Conservation (phyloP, 2,113 vertebrate species). For the Passer montanus region DNA sequence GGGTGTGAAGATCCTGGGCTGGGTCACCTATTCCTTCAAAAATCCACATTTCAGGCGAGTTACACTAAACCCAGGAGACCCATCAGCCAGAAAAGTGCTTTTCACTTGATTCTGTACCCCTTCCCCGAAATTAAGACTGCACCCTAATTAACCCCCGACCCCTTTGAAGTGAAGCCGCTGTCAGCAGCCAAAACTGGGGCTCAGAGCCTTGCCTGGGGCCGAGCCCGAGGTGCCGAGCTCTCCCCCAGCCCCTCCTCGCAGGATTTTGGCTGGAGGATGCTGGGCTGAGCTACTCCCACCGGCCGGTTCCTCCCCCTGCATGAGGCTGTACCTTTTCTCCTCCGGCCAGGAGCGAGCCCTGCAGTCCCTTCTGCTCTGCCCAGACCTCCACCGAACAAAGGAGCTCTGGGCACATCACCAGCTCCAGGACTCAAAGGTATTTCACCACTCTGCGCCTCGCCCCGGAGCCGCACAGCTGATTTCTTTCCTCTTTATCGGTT, state of each 20-base stretch:
- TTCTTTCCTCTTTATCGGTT: conserved; percentile 4
- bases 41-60: background rate
- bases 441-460: background rate
- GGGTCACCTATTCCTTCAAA: background rate
- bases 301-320: conserved; percentile 79
- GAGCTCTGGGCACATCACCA: conserved; percentile 74
- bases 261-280: conserved; percentile 76
- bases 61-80: background rate
- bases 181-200: background rate
- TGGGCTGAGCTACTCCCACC: conserved; percentile 78
- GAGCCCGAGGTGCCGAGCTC: background rate
- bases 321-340: conserved; percentile 81
- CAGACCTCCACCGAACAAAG: conserved; percentile 70
- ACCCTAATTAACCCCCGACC: background rate
- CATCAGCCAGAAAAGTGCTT: background rate
- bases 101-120: background rate
- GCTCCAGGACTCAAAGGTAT: conserved; percentile 61
- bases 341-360: conserved; percentile 74
- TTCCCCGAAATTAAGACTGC: fast-evolving
- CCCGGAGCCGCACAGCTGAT: background rate
- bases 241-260: conserved; percentile 12
- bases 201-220: background rate
- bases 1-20: background rate
- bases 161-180: background rate
- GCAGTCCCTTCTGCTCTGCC: conserved; percentile 77